These are phyloP conservation scores for Nycticorax nycticorax DNA, from an alignment of 2,113 vertebrate species.

Conservation along the genomic window DNA sequence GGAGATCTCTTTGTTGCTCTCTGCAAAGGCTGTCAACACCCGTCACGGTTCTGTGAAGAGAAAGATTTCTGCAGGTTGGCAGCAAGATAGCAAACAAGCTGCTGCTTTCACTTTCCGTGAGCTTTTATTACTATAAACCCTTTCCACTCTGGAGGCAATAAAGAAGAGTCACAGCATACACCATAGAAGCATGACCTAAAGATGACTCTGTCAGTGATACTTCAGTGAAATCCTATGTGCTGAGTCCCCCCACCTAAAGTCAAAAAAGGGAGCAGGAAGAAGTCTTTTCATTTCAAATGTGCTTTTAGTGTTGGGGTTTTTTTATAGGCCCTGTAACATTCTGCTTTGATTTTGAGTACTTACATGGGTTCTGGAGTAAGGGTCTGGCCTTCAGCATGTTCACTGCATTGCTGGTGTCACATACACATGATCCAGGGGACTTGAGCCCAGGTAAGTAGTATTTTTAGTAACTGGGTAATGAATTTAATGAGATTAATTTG, in stretches of 20 bases:
- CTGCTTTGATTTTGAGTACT: background rate
- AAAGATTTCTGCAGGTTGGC: conserved; percentile 18
- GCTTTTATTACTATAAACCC: background rate
- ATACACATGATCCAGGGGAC: background rate
- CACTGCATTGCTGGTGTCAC: background rate
- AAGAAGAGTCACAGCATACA: background rate
- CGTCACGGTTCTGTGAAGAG: background rate
- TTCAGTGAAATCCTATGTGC: background rate
- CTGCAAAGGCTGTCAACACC: background rate
- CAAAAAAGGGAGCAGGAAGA: background rate
- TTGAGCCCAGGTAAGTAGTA: background rate
- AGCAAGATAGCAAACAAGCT: background rate
- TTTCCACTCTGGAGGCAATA: background rate
- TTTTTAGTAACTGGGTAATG: background rate
- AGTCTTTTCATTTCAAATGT: background rate
- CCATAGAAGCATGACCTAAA: background rate
- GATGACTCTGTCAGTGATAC: background rate
- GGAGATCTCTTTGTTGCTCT: background rate
- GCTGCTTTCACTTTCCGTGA: background rate
- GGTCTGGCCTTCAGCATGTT: background rate
- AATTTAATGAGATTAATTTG: background rate
- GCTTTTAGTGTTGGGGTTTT: background rate
- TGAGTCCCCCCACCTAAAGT: background rate
- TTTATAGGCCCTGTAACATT: background rate
- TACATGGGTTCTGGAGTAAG: background rate